Conservation (phyloP, 2,113 vertebrate genomes). For the Mus musculus region GRCm39 chr9:121559501-121560000, state of each 20-base stretch:
- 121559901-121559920: not conserved
- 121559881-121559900: conserved; percentile 20
- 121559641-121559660: conserved; percentile 76
- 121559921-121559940: conserved; percentile 33
- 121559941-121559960: conserved; percentile 57
- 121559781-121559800: conserved; percentile 44
- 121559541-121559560: conserved; percentile 80
- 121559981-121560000: conserved; percentile 54
- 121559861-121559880: not conserved
- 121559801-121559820: conserved; percentile 58
- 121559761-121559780: not conserved
- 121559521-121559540: conserved; percentile 61
- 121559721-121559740: not conserved
- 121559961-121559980: conserved; percentile 51
- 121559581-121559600: conserved; percentile 81
- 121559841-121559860: not conserved
- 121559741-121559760: not conserved
- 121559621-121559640: conserved; percentile 61
- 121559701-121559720: not conserved
- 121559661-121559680: conserved; percentile 73
- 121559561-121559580: conserved; percentile 80
- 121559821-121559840: conserved; percentile 26
- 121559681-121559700: conserved; percentile 51
- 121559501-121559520: conserved; percentile 57
- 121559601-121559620: conserved; percentile 78